phyloP scores from a whole-genome alignment of 1,140 invertebrate species.

The Zaprionus lachaisei region DNA sequence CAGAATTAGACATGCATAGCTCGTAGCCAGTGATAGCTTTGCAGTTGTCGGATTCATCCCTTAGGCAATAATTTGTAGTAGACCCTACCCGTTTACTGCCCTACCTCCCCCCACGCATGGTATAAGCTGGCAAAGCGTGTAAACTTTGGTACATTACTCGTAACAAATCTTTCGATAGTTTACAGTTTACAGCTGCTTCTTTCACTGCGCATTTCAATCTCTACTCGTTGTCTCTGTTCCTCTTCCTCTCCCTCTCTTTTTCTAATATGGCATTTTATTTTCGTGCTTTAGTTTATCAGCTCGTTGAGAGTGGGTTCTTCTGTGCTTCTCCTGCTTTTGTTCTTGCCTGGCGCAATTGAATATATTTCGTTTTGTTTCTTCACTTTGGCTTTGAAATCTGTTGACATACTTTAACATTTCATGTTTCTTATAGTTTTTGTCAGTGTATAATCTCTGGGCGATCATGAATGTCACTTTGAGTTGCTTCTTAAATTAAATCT shows the following conservation, averaged over 20 bases:
- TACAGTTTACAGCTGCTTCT: not conserved
- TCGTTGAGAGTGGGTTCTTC: not conserved
- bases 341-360: not conserved
- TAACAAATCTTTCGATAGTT: constrained; percentile 23
- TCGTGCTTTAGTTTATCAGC: not conserved
- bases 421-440: too few relatives aligned
- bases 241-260: not conserved
- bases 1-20: constrained; percentile 43
- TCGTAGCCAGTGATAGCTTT: constrained; percentile 43
- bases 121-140: constrained; percentile 15
- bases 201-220: not conserved
- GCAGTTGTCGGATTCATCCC: constrained; percentile 36
- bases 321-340: not conserved
- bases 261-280: not conserved
- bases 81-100: not conserved
- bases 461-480: too few relatives aligned
- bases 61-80: constrained; percentile 24
- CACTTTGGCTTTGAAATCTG: not conserved
- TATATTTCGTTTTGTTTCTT: not conserved
- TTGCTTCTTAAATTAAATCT: too few relatives aligned
- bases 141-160: constrained; percentile 26
- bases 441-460: too few relatives aligned
- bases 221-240: not conserved
- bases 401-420: too few relatives aligned
- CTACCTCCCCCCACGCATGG: not conserved